Conservation (phyloP, 2,797 vertebrate genomes). For the Mallotus villosus region DNA sequence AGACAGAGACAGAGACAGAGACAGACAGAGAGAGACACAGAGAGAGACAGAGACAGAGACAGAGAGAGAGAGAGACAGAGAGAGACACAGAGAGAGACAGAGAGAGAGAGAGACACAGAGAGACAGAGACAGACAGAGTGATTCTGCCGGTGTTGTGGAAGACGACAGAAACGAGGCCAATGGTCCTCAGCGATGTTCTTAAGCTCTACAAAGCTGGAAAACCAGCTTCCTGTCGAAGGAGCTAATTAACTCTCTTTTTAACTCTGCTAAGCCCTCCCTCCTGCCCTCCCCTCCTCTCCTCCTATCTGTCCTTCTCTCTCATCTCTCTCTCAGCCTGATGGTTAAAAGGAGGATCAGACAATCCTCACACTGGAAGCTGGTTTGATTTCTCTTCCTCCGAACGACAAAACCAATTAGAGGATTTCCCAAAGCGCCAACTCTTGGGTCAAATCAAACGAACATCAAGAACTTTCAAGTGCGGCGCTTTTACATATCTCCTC, state of each 20-base stretch:
- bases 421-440: background rate
- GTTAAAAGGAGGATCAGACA: background rate
- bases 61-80: background rate
- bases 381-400: background rate
- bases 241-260: conserved; percentile 52
- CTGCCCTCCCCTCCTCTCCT: conserved; percentile 10
- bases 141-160: background rate
- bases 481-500: background rate
- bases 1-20: no score
- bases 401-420: background rate
- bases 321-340: conserved; percentile 33
- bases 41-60: no score
- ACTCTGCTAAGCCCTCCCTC: conserved; percentile 36
- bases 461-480: background rate
- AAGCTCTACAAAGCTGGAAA: conserved; percentile 41
- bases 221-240: conserved; percentile 39
- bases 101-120: no score
- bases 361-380: no score
- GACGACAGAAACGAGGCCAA: conserved; percentile 26
- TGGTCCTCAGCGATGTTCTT: conserved; percentile 31
- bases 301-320: conserved; percentile 23
- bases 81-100: background rate
- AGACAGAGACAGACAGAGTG: no score
- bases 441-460: background rate
- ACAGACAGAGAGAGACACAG: no score